phyloP scores from a whole-genome alignment of 2,888 invertebrate species.

The Drosophila silvestris region DNA sequence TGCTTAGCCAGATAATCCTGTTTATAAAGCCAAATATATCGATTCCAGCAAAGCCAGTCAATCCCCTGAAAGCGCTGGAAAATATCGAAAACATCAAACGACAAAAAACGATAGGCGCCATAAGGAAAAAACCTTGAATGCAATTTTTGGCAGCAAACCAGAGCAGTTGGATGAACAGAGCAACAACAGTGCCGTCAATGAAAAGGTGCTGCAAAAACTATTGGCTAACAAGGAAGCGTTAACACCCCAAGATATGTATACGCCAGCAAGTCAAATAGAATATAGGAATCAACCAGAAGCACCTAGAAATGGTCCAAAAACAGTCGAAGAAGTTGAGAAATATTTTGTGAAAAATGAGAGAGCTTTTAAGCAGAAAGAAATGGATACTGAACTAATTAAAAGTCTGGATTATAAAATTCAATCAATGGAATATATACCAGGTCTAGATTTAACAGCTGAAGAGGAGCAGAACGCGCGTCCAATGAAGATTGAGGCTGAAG shows the following conservation, averaged over 20 bases:
- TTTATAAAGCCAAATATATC: constrained; percentile 14
- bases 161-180: not conserved
- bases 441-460: not conserved
- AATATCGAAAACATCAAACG: constrained; percentile 9
- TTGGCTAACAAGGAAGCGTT: constrained; percentile 8
- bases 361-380: not conserved
- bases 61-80: constrained; percentile 6
- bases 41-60: constrained; percentile 29
- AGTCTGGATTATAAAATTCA: not conserved
- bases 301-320: not conserved
- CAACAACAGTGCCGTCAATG: not conserved
- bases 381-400: not conserved
- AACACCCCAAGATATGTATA: constrained; percentile 13
- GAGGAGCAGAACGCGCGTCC: not conserved
- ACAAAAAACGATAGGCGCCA: not conserved
- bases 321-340: not conserved
- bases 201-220: not conserved
- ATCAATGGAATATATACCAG: not conserved
- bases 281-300: not conserved
- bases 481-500: not conserved
- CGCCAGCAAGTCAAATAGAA: constrained; percentile 10
- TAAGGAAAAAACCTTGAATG: constrained; percentile 1
- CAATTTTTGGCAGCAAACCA: constrained; percentile 20
- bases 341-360: constrained; percentile 27
- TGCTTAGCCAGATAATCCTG: constrained; percentile 11